Base-by-base conservation (phyloP, 2,888 invertebrate genomes). In the Meta bourneti region DNA sequence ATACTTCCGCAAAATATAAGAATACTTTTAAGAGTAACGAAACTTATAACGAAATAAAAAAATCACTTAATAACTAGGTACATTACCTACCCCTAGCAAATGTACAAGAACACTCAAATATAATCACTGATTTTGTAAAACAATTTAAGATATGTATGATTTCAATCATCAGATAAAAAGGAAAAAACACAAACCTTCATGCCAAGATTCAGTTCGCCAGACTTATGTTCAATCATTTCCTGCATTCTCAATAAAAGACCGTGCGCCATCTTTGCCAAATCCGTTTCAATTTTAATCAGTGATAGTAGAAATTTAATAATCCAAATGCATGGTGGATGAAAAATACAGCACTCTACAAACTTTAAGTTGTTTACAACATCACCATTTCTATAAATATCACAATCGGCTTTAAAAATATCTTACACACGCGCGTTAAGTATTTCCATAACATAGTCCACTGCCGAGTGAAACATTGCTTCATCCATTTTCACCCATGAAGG, bases 191-290 rank as follows among this genome's bases (percentile, higher is more conserved):
- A 19, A 16, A 72, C 79, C 54, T 79, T 20, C 48, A 34, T 48
- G n/a, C 19, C 71, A 6, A 11, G 34, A 80, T 6, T 48, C 20
- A 9, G 8, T 74, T 87, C 79, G 16, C 5, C 79, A n/a, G 9
- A 19, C 19, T 20, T 71, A 48, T 61, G 6, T 34, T 71, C 79
- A 7, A 80, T 6, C 54, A 77, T 77, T 19, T 87, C 87, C n/a
- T 87, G 13, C 87, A 87, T 72, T 80, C 87, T 79, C 52, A 87
- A 80, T 20, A 61, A 72, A 51, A 87, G 54, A 52, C 87, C 87
- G 48, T 87, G 87, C 87, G 87, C 87, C 87, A 87, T 87, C 79
- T 87, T 87, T 52, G 51, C 34, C 34, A 34, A 34, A 34, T 34
- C 4, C 34, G 34, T 72, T 19, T 72, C 34, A 72, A 9, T n/a